Evolutionary conservation across 2,113 vertebrate genomes (phyloP), one percentile per base, ranked within the genome.

Genomic region (Mohoua ochrocephala): DNA sequence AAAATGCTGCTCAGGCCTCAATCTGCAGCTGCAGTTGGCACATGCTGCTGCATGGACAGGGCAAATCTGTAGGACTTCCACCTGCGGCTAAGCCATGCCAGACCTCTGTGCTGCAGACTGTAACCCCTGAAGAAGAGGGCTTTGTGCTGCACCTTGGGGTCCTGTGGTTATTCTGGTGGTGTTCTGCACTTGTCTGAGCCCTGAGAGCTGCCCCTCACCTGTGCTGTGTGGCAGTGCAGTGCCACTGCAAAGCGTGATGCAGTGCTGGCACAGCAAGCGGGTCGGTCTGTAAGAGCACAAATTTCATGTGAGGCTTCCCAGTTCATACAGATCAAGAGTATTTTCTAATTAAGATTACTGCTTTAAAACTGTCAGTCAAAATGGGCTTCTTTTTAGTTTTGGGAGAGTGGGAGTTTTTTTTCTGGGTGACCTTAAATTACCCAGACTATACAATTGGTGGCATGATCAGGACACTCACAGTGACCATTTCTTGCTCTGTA

Each of bases 371-470:
- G 47, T 56, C 50, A 49, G 27, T 87, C 42, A 54, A 64, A 65
- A 67, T 31, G 33, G 9, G 16, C 74, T 88, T 89, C 35, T 73
- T 92, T 91, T 91, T 57, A 13, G 13, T 61, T 67, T 89, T 37
- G 37, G 52, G 41, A 59, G 20, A 96, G 31, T 6, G 39, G 26
- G 68, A 78, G 60, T 76, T 73, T 90, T 87, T 94, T 95, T 88
- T 63, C 60, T 42, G 31, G 31, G 45, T 93, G 97, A 94, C 97
- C 97, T 97, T 92, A 96, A 92, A 78, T 96, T 93, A 96, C 95
- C 85, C 69, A 41, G 61, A 71, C 77, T 84, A 42, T 83, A 83
- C 81, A 93, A 45, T 39, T 73, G 77, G 21, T 39, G 89, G 80
- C 41, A 69, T 93, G 42, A 88, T 79, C 60, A 80, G 64, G 86